A percentile compares a stretch with the other conserved stretches of the same genome.
phyloP scores from a whole-genome alignment of 2,797 vertebrate species.

The Enteromius afrohamiltoni region DNA sequence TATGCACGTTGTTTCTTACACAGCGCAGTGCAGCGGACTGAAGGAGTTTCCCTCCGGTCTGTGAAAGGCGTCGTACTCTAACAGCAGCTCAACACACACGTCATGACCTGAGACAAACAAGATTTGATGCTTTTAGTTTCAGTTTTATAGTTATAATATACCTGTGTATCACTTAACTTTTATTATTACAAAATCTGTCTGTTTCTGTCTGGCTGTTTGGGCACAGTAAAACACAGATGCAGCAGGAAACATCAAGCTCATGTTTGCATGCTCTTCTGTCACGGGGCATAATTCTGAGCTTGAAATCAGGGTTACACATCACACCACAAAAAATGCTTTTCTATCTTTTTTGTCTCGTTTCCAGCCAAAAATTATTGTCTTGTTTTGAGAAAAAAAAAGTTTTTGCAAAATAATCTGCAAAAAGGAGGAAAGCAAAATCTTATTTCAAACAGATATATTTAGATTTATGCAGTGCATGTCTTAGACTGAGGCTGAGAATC shows the following conservation, averaged over 20 bases:
- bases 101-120: constrained; percentile 84
- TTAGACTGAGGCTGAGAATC: neutral
- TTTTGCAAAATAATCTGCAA: no score
- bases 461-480: neutral
- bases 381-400: no score
- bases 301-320: neutral
- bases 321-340: no score
- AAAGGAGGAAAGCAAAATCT: no score
- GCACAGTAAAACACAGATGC: neutral
- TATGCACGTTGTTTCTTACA: constrained; percentile 81
- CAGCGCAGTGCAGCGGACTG: constrained; percentile 95
- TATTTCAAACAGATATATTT: no score
- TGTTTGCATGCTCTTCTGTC: no score
- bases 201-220: neutral
- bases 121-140: neutral
- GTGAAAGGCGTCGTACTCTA: constrained; percentile 90
- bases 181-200: neutral
- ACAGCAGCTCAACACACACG: constrained; percentile 91
- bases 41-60: constrained; percentile 93
- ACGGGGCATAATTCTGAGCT: neutral
- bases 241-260: neutral
- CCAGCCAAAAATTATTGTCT: no score
- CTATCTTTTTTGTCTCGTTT: no score
- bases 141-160: neutral
- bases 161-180: neutral